phyloP scores from a whole-genome alignment of 2,888 invertebrate genomes.

The Hecatera dysodea region DNA sequence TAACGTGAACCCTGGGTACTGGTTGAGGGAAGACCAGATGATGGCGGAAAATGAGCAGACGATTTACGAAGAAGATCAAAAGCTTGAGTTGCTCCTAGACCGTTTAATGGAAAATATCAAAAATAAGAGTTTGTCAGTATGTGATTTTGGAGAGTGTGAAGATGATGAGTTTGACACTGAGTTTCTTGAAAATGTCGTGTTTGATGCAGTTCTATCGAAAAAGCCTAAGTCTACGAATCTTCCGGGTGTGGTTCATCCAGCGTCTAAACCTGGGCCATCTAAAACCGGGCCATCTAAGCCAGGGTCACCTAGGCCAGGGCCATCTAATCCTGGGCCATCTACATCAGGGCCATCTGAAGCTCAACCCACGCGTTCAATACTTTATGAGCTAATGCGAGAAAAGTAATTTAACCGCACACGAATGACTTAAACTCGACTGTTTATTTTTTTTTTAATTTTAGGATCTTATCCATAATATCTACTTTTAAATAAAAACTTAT shows the following conservation, averaged over 20 bases:
- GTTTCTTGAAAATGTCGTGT: constrained; percentile 22
- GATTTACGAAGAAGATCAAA: constrained; percentile 51
- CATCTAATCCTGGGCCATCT: not conserved
- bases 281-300: not conserved
- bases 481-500: constrained; percentile 13
- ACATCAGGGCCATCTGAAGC: not conserved
- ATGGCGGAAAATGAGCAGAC: constrained; percentile 34
- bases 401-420: not conserved
- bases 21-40: constrained; percentile 18
- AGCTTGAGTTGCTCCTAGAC: constrained; percentile 64
- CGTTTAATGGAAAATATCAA: constrained; percentile 33
- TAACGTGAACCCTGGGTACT: constrained; percentile 58
- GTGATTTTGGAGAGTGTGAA: constrained; percentile 38
- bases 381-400: not conserved
- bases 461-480: not conserved
- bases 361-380: not conserved
- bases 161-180: constrained; percentile 11
- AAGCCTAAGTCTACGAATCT: not conserved
- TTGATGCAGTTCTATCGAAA: not conserved
- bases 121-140: constrained; percentile 4
- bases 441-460: not conserved
- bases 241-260: not conserved
- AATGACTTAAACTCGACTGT: too few relatives aligned
- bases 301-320: not conserved
- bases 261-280: not conserved